A percentile compares a stretch with the other conserved stretches of the same genome.
These are phyloP conservation scores for Akabosia matsudoensis DNA, from an alignment of 1,140 invertebrate genomes.

Conservation along the genomic window DNA sequence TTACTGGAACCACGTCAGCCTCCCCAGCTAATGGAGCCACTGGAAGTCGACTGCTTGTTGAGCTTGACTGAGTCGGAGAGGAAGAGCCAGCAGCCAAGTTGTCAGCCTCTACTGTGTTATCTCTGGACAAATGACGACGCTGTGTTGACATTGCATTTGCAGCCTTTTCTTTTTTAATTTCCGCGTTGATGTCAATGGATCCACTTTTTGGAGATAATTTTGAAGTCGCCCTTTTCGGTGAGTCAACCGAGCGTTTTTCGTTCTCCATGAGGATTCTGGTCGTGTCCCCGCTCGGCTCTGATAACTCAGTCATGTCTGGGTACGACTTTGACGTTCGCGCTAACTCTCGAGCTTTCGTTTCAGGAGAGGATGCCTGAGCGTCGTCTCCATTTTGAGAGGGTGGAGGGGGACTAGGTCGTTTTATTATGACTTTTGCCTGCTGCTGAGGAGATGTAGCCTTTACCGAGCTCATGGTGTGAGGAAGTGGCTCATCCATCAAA, in stretches of 20 bases:
- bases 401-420: background rate
- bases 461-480: background rate
- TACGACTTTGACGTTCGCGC: background rate
- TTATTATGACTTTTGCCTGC: background rate
- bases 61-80: background rate
- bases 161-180: background rate
- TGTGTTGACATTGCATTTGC: background rate
- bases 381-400: background rate
- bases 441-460: background rate
- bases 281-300: background rate
- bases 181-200: background rate
- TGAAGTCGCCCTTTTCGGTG: background rate
- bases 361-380: background rate
- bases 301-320: background rate
- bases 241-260: background rate
- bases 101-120: background rate
- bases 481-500: slow-evolving; percentile 5
- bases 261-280: background rate
- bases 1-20: too few species aligned
- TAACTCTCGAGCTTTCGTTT: background rate
- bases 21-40: too few species aligned
- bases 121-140: background rate
- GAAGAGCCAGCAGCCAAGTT: background rate
- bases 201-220: background rate
- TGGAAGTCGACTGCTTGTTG: background rate